Evolutionary conservation across 2,888 invertebrate genomes (phyloP), one percentile per base, ranked within the genome.

Genomic region (Laothoe populi): DNA sequence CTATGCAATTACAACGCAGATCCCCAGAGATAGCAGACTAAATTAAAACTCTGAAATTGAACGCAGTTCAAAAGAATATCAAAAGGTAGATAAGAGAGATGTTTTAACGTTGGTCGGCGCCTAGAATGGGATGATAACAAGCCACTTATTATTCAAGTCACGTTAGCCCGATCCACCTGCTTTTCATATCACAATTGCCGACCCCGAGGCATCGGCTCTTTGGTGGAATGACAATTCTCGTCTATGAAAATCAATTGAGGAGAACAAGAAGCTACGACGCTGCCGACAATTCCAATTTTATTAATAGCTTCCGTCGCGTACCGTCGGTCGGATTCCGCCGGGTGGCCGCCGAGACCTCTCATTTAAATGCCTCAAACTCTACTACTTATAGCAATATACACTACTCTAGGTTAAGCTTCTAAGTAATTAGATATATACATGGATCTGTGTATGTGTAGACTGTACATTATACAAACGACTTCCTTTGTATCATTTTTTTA

Each of bases 101-200:
- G 84, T 86, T 88, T n/a, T 83, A 85, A 84, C 86, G 75, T 82
- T 81, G 79, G 83, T 79, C 73, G 80, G 82, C 79, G 77, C 76
- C 78, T 79, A 83, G 79, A 87, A 86, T 82, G 84, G 85, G 85
- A 88, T 82, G 88, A 87, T 88, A 90, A 90, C 84, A 83, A 87
- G 86, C 80, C 81, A 78, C 83, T 90, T 88, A 88, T 85, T 89
- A 90, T 91, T 89, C 90, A 69, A 80, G 80, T 71, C 88, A 83
- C 86, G 87, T 69, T 74, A 78, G 82, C 81, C 81, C 88, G 87
- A 88, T 90, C 89, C 87, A 89, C 90, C 90, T 89, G 90, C 88
- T 90, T 90, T 89, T 90, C 89, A 89, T 90, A 89, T 90, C 88
- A 89, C 90, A 85, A 90, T 90, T 89, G 88, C 84, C 85, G 86